Evolutionary conservation across 2,888 invertebrate species (phyloP), one percentile per base, ranked within the genome.

Genomic region (Sinhomidia bicolor): DNA sequence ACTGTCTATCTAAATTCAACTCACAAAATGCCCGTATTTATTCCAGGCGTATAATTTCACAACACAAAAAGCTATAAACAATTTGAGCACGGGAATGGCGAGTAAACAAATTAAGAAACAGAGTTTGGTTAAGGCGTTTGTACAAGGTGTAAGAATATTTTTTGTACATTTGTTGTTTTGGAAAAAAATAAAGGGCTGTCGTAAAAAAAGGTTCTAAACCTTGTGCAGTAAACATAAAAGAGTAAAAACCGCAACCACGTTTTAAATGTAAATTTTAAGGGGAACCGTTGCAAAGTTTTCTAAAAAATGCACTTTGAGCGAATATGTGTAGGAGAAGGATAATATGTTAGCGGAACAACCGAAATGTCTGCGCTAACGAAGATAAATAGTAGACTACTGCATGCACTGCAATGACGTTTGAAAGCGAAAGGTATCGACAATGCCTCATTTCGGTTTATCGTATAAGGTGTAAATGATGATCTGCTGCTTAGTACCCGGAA

Each of bases 331-430:
- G 47, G 47, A 47, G 41, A 7, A 47, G 14, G 14, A 3, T 14
- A 14, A 47, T 47, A 14, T 14, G 47, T 47, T 47, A 14, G 47
- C 47, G 47, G 47, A 47, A 65, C 32, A 29, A 65, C n/a, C 6
- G 32, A 74, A 74, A 44, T 47, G 26, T 74, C 26, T 44, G 12
- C 1, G 44, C 14, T 74, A 74, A 74, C 44, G 26, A 3, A 47
- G 74, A 74, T 74, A 74, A 74, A 74, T 74, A 74, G 6, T 47
- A 41, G 47, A 47, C 47, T 26, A 74, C n/a, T 23, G n/a, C n/a
- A n/a, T n/a, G n/a, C 47, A 12, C 7, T 12, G 2, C 10, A 12
- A 47, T 12, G 12, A 47, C 62, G 23, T 7, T 1, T n/a, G 41
- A 20, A 71, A 20, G 20, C 41, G n/a, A n/a, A 44, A 41, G 41